These are phyloP conservation scores for Drosophila cracens DNA, from an alignment of 2,888 invertebrate species.

Conservation along the genomic window DNA sequence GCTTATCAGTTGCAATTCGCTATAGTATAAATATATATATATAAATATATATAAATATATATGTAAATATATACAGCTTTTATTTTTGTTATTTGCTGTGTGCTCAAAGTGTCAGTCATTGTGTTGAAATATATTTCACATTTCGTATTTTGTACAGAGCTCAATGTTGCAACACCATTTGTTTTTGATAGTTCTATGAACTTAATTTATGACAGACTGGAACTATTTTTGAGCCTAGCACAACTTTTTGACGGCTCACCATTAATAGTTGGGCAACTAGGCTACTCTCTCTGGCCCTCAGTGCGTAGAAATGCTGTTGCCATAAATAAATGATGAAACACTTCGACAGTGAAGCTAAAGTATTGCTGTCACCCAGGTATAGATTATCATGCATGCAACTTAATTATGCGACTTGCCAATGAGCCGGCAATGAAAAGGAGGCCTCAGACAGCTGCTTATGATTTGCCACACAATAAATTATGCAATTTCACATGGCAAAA, in stretches of 20 bases:
- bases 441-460: conserved; percentile 49
- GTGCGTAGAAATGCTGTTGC: conserved; percentile 22
- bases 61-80: not conserved
- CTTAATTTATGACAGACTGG: conserved; percentile 14
- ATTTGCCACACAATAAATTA: conserved; percentile 81
- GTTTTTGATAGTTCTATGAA: conserved; percentile 6
- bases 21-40: not conserved
- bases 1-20: conserved; percentile 40
- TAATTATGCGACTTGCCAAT: conserved; percentile 54
- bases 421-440: not conserved
- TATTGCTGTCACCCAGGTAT: conserved; percentile 43
- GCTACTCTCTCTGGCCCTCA: not conserved
- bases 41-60: not conserved
- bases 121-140: conserved; percentile 13
- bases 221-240: not conserved
- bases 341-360: conserved; percentile 36
- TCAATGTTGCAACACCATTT: conserved; percentile 2
- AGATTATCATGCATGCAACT: conserved; percentile 47
- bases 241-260: conserved; percentile 16
- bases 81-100: conserved; percentile 1
- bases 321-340: conserved; percentile 55
- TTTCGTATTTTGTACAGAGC: conserved; percentile 9
- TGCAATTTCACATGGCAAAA: conserved; percentile 77
- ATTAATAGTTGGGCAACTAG: conserved; percentile 36
- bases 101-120: conserved; percentile 39